Percentiles rank a stretch among this genome's conserved stretches.
phyloP scores from a whole-genome alignment of 2,888 invertebrate genomes.

The Synanthedon formicaeformis region DNA sequence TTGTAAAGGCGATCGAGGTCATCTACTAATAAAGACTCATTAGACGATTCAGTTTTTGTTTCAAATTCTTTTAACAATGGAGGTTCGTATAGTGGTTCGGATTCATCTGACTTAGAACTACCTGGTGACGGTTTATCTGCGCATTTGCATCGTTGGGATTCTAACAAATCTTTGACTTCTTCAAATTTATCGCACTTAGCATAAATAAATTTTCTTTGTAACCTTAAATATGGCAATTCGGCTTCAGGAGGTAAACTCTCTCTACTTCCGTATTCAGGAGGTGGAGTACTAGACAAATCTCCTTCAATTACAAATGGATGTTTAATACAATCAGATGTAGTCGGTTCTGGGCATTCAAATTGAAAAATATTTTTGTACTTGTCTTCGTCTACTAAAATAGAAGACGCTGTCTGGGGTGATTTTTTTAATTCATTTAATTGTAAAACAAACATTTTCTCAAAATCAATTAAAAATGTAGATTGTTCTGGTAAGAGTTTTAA shows the following conservation, averaged over 20 bases:
- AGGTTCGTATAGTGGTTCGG: conserved; percentile 1
- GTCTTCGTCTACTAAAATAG: conserved; percentile 34
- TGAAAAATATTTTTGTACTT: conserved; percentile 25
- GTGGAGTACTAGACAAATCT: conserved; percentile 29
- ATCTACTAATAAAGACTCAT: conserved; percentile 33
- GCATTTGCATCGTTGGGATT: conserved; percentile 44
- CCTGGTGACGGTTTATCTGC: conserved; percentile 8
- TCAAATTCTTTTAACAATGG: background rate
- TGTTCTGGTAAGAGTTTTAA: conserved; percentile 56
- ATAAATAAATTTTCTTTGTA: conserved; percentile 45
- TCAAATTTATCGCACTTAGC: conserved; percentile 53
- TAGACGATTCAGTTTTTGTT: conserved; percentile 26
- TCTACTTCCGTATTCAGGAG: conserved; percentile 38
- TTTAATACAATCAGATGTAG: conserved; percentile 22
- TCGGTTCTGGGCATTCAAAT: conserved; percentile 21
- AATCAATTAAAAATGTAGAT: conserved; percentile 46
- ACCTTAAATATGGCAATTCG: conserved; percentile 37
- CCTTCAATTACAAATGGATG: conserved; percentile 46
- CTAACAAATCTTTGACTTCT: conserved; percentile 37
- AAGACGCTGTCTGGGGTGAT: conserved; percentile 18
- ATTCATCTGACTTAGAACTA: conserved; percentile 3
- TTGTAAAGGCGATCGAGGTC: conserved; percentile 26
- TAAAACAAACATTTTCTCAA: conserved; percentile 52
- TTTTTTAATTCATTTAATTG: conserved; percentile 55
- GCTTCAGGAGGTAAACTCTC: conserved; percentile 44